Percentiles rank a stretch among this genome's conserved stretches.
phyloP scores from a whole-genome alignment of 2,113 vertebrate genomes.

The Phaethon lepturus region DNA sequence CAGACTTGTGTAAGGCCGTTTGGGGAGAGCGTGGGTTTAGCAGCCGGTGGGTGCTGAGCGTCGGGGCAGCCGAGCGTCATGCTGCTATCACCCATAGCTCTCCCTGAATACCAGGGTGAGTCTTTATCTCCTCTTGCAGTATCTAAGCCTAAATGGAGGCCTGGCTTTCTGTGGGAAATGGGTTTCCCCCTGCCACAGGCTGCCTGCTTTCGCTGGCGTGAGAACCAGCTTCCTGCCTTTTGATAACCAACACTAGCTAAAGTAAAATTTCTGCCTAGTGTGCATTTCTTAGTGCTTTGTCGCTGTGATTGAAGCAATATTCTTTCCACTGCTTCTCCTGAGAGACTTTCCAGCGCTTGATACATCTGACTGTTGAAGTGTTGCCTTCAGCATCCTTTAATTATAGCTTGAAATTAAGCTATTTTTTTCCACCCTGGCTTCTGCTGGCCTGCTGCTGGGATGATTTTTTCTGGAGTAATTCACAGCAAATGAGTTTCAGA shows the following conservation, averaged over 20 bases:
- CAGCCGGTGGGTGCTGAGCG: fast-evolving
- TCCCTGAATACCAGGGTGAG: background rate
- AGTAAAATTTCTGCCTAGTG: background rate
- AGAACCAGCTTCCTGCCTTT: background rate
- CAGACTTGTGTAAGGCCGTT: slow-evolving; percentile 47
- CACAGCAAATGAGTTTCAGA: slow-evolving; percentile 33
- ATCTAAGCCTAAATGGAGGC: background rate
- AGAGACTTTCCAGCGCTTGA: slow-evolving; percentile 16
- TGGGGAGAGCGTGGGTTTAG: background rate
- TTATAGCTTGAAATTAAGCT: background rate
- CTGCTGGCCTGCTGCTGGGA: background rate
- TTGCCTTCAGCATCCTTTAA: slow-evolving; percentile 42
- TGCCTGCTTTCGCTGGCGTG: background rate
- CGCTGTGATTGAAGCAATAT: background rate
- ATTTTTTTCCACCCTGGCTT: background rate
- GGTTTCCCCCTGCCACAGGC: background rate
- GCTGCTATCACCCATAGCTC: background rate
- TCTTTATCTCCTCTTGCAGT: background rate
- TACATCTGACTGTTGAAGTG: slow-evolving; percentile 20
- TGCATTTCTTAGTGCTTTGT: background rate
- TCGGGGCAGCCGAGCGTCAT: fast-evolving
- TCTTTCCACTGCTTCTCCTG: slow-evolving; percentile 37
- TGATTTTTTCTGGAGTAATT: background rate
- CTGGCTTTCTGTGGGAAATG: background rate
- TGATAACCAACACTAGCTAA: background rate